Conservation (phyloP, 2,888 invertebrate species). For the Cyclophora albipunctata region DNA sequence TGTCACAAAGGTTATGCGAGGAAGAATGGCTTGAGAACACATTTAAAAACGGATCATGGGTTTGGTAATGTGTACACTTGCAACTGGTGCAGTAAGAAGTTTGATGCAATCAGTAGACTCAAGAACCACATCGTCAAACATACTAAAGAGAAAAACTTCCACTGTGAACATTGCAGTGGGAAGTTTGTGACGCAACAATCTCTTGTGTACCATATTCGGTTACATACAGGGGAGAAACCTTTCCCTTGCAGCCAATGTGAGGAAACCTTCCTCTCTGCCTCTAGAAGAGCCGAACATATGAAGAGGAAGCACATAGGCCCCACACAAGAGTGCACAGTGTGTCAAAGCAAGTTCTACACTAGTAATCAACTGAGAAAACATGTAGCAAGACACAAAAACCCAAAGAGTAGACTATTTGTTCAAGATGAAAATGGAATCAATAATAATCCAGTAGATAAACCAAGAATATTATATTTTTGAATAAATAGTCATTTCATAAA, state of each 20-base stretch:
- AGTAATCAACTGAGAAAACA: conserved; percentile 42
- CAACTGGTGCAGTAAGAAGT: conserved; percentile 55
- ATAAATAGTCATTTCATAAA: background rate
- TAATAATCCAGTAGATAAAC: conserved; percentile 30
- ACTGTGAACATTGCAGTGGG: conserved; percentile 49
- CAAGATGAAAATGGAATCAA: background rate
- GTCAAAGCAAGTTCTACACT: conserved; percentile 48
- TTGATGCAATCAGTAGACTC: conserved; percentile 48
- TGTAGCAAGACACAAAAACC: conserved; percentile 47
- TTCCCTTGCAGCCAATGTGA: conserved; percentile 53
- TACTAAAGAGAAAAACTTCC: conserved; percentile 52
- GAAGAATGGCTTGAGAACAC: conserved; percentile 45
- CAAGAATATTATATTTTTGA: background rate
- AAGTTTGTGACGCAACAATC: conserved; percentile 56
- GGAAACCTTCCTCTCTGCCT: conserved; percentile 55
- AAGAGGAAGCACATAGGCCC: conserved; percentile 52
- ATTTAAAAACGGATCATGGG: conserved; percentile 49
- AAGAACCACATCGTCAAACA: conserved; percentile 56
- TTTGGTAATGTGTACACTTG: conserved; percentile 47
- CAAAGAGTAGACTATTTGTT: conserved; percentile 54
- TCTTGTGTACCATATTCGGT: conserved; percentile 47
- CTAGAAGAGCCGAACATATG: conserved; percentile 53
- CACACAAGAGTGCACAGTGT: conserved; percentile 44
- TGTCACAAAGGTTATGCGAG: conserved; percentile 48
- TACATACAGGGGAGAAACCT: conserved; percentile 59